Evolutionary conservation across 2,113 vertebrate genomes (phyloP).

Genomic region (Chionis minor): DNA sequence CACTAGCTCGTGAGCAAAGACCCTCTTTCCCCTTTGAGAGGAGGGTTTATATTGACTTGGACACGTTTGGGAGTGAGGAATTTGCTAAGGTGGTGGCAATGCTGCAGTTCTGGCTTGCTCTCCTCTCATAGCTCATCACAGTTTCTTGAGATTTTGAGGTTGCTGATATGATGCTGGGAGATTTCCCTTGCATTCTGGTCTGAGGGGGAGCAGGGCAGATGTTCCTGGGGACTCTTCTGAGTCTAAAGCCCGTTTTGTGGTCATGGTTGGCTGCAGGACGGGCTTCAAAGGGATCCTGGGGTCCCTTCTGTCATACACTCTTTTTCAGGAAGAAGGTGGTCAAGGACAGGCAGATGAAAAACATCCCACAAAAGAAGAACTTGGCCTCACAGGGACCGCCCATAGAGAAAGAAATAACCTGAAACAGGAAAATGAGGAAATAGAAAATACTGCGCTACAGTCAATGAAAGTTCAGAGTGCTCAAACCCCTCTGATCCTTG

Average conservation of each 20-base stretch:
- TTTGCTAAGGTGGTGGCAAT: neutral
- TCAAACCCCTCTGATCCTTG: neutral
- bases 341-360: neutral
- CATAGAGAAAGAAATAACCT: neutral
- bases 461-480: neutral
- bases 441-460: neutral
- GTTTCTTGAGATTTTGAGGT: neutral
- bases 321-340: neutral
- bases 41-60: neutral
- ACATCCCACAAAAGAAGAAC: neutral
- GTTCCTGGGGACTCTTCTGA: neutral
- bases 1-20: too few species aligned
- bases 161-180: neutral
- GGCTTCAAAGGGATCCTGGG: neutral
- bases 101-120: neutral
- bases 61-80: neutral
- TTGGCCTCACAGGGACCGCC: neutral
- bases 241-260: neutral
- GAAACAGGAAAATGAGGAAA: neutral
- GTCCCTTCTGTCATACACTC: neutral
- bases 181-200: neutral
- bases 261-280: neutral
- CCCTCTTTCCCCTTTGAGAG: too few species aligned
- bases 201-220: neutral
- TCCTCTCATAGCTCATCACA: rapidly evolving